Percentiles rank a stretch among this genome's conserved stretches.
Evolutionary conservation across 2,797 vertebrate genomes (phyloP).

Genomic region (Acipenser transmontanus): DNA sequence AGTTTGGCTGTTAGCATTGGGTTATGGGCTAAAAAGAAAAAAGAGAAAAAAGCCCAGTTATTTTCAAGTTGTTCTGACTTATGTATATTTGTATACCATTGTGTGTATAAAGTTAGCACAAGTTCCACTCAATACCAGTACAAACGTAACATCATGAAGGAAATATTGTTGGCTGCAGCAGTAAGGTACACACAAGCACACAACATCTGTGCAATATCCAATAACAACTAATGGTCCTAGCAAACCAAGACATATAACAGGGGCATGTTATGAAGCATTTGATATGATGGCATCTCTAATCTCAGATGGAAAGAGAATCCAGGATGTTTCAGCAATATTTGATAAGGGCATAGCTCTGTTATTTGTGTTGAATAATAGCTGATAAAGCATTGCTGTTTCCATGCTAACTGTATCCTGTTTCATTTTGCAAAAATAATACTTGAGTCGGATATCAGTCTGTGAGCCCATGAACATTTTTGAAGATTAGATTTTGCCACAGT

Average conservation of each 20-base stretch:
- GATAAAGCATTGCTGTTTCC: neutral
- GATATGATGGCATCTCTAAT: neutral
- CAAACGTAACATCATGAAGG: too few relatives aligned
- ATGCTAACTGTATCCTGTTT: conserved; percentile 1
- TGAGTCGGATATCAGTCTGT: neutral
- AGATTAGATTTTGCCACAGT: neutral
- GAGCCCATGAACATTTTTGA: neutral
- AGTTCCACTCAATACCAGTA: too few relatives aligned
- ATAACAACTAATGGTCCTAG: too few relatives aligned
- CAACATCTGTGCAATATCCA: too few relatives aligned
- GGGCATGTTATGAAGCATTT: neutral
- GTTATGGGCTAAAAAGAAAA: too few relatives aligned
- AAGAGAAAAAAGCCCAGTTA: too few relatives aligned
- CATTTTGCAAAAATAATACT: neutral
- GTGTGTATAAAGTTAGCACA: too few relatives aligned
- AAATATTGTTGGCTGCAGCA: too few relatives aligned
- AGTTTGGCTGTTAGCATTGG: too few relatives aligned
- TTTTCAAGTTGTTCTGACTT: too few relatives aligned
- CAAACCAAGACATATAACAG: neutral
- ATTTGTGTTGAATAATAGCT: neutral
- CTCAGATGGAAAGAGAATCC: neutral
- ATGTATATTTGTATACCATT: too few relatives aligned
- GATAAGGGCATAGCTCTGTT: neutral
- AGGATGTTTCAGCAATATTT: neutral
- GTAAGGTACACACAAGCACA: too few relatives aligned